phyloP scores from a whole-genome alignment of 2,113 vertebrate genomes.

The Ochotona curzoniae region DNA sequence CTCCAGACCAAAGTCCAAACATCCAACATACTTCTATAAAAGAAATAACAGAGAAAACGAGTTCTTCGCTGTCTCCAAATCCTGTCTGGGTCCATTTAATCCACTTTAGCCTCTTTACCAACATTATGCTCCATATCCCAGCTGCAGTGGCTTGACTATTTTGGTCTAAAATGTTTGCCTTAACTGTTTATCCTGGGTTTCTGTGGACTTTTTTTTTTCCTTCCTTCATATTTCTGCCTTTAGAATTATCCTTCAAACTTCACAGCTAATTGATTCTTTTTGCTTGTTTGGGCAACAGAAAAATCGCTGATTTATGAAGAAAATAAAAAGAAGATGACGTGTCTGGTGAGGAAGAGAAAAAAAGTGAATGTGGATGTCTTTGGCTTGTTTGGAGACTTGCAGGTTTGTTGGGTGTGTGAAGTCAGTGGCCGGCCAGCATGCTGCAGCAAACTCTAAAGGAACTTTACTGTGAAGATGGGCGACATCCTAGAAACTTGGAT shows the following conservation, averaged over 20 bases:
- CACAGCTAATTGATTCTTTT: constrained; percentile 54
- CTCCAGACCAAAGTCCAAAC: background rate
- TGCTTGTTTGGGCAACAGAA: constrained; percentile 42
- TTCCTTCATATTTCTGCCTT: constrained; percentile 28
- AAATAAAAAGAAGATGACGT: background rate
- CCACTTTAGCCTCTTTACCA: constrained; percentile 42
- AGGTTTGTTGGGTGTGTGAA: constrained; percentile 25
- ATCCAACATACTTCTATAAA: constrained; percentile 1
- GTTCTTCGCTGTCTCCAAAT: constrained; percentile 29
- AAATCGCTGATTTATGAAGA: constrained; percentile 40
- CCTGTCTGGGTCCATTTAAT: constrained; percentile 53
- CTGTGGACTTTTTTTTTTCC: background rate
- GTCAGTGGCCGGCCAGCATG: background rate
- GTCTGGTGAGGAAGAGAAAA: background rate
- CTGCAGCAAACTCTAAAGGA: background rate
- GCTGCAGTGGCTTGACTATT: background rate
- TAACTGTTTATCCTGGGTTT: constrained; percentile 39
- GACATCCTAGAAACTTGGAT: background rate
- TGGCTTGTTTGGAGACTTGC: background rate
- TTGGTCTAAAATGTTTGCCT: constrained; percentile 58
- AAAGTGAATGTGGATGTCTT: background rate
- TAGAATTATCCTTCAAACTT: constrained; percentile 20
- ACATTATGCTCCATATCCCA: background rate
- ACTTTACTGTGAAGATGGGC: background rate
- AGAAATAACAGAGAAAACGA: constrained; percentile 24